These are phyloP conservation scores for Murina feae DNA, from an alignment of 2,113 vertebrate genomes.

Conservation along the genomic window DNA sequence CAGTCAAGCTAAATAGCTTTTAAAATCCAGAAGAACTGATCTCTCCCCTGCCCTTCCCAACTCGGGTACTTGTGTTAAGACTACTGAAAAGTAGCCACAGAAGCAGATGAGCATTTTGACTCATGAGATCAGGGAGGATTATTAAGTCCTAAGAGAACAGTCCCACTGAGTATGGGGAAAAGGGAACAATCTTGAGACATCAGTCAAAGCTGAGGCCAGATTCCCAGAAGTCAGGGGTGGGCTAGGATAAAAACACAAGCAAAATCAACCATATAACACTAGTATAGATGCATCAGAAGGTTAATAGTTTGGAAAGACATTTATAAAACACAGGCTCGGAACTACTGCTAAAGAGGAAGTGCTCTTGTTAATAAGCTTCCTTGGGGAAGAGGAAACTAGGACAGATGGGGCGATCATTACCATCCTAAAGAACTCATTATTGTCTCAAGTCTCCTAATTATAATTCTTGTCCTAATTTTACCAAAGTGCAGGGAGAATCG, in stretches of 20 bases:
- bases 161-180: neutral
- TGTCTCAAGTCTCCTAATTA: slow-evolving; percentile 56
- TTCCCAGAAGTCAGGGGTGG: neutral
- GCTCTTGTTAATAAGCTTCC: slow-evolving; percentile 67
- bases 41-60: neutral
- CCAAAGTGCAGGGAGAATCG: neutral
- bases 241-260: neutral
- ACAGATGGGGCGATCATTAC: slow-evolving; percentile 41
- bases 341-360: slow-evolving; percentile 37
- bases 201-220: neutral
- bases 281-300: neutral
- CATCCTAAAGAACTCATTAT: slow-evolving; percentile 51
- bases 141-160: neutral
- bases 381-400: slow-evolving; percentile 72
- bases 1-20: neutral
- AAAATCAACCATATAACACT: neutral
- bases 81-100: neutral
- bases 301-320: neutral
- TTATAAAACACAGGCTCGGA: slow-evolving; percentile 13
- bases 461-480: slow-evolving; percentile 62
- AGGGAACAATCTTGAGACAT: neutral
- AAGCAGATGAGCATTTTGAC: neutral
- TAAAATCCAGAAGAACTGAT: neutral
- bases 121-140: neutral
- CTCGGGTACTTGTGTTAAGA: neutral